Percentiles rank a stretch among this genome's conserved stretches.
Evolutionary conservation across 2,888 invertebrate species (phyloP).

Genomic region (Ommatoiulus sabulosus): DNA sequence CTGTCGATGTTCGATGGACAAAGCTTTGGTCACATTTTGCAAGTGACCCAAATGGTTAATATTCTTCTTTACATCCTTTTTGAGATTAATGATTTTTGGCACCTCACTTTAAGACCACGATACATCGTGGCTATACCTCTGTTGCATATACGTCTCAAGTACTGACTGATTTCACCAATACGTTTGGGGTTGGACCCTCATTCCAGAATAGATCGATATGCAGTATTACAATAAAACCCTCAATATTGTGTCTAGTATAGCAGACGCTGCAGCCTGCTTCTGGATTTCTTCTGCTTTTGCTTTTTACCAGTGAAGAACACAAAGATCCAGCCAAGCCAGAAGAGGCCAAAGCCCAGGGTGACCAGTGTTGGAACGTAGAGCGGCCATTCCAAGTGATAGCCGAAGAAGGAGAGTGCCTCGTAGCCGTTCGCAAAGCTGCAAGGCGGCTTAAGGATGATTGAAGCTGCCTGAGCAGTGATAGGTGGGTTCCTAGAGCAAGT

Average conservation of each 20-base stretch:
- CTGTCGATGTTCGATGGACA: no score
- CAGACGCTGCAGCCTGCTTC: conserved; percentile 51
- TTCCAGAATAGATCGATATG: no score
- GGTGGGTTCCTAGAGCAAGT: conserved; percentile 75
- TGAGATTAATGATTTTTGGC: background rate
- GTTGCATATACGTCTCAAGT: no score
- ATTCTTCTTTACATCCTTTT: no score
- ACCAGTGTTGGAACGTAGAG: conserved; percentile 57
- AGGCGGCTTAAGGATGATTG: conserved; percentile 70
- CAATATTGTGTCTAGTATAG: background rate
- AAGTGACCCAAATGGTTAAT: no score
- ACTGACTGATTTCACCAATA: no score
- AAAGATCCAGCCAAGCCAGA: conserved; percentile 59
- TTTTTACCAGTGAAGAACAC: conserved; percentile 56
- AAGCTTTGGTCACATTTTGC: no score
- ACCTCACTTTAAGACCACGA: background rate
- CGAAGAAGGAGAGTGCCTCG: conserved; percentile 59
- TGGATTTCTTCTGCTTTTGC: conserved; percentile 59
- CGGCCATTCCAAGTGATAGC: conserved; percentile 55
- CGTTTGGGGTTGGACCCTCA: no score
- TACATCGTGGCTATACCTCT: background rate
- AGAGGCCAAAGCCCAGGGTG: conserved; percentile 58
- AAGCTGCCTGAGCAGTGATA: conserved; percentile 53
- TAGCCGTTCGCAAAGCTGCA: conserved; percentile 62
- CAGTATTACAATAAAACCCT: background rate